These are phyloP conservation scores for Phodopus roborovskii DNA, from an alignment of 2,113 vertebrate species.

Conservation along the genomic window DNA sequence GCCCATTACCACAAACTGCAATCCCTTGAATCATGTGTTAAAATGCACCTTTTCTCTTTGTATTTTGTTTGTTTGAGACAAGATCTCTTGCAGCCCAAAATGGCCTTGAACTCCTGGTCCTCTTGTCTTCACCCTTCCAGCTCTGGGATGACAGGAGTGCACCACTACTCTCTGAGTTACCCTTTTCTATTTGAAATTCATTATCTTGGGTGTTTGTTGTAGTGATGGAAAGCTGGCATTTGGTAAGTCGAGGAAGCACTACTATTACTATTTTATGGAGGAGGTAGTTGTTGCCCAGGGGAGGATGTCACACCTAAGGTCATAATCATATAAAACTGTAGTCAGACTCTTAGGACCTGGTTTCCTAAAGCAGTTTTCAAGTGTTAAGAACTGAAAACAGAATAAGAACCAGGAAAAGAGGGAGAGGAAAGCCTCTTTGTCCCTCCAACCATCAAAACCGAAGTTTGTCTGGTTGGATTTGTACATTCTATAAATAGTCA, in stretches of 20 bases:
- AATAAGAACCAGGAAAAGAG: constrained; percentile 51
- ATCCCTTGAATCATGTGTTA: not conserved
- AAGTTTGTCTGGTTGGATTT: constrained; percentile 52
- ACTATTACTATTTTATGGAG: not conserved
- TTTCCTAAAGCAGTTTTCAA: constrained; percentile 48
- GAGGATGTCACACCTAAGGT: constrained; percentile 11
- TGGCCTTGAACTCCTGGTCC: not conserved
- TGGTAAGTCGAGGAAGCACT: not conserved
- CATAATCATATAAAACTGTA: not conserved
- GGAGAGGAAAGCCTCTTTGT: constrained; percentile 52
- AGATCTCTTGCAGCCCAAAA: not conserved
- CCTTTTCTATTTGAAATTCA: not conserved
- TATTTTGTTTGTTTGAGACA: not conserved
- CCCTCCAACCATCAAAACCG: constrained; percentile 60
- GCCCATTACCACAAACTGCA: too few relatives aligned
- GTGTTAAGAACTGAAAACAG: constrained; percentile 55
- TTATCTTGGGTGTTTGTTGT: not conserved
- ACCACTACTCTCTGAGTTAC: not conserved
- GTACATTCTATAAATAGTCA: constrained; percentile 69
- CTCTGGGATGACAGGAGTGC: not conserved
- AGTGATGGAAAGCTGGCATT: not conserved
- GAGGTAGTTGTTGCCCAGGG: not conserved
- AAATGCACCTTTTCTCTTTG: not conserved
- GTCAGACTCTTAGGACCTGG: not conserved
- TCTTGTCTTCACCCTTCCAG: not conserved